These are phyloP conservation scores for Disparrhopalites patrizii DNA, from an alignment of 2,888 invertebrate genomes.

Conservation along the genomic window DNA sequence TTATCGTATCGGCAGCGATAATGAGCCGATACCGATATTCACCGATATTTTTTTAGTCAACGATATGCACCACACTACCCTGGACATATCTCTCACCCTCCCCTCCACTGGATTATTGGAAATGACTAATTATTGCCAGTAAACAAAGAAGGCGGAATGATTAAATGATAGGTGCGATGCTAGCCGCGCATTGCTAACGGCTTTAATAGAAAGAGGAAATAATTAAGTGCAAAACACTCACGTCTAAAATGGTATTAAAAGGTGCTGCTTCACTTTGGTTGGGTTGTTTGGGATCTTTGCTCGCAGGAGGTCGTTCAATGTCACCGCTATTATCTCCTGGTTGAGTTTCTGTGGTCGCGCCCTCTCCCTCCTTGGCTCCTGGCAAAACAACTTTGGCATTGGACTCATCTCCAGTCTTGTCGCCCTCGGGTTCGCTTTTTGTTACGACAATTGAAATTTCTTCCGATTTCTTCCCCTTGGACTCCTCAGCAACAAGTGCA, in stretches of 20 bases:
- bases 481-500: background rate
- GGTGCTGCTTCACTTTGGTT: slow-evolving; percentile 15
- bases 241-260: slow-evolving; percentile 27
- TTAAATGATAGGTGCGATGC: too few relatives aligned
- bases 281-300: background rate
- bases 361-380: background rate
- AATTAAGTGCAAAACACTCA: slow-evolving; percentile 2
- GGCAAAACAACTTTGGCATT: slow-evolving; percentile 3
- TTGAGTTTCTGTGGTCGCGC: background rate
- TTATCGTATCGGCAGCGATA: too few relatives aligned
- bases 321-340: background rate
- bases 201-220: too few relatives aligned
- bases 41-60: too few relatives aligned
- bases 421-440: slow-evolving; percentile 14
- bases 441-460: slow-evolving; percentile 18
- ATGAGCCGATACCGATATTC: too few relatives aligned
- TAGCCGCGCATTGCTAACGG: too few relatives aligned
- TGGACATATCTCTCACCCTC: too few relatives aligned
- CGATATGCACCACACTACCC: too few relatives aligned
- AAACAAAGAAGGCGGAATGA: too few relatives aligned
- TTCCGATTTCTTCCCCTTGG: background rate
- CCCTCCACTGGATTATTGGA: too few relatives aligned
- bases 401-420: background rate
- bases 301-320: background rate
- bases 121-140: too few relatives aligned